Base-by-base conservation (phyloP, 1,140 invertebrate genomes). In the Sminthurides bifidus region DNA sequence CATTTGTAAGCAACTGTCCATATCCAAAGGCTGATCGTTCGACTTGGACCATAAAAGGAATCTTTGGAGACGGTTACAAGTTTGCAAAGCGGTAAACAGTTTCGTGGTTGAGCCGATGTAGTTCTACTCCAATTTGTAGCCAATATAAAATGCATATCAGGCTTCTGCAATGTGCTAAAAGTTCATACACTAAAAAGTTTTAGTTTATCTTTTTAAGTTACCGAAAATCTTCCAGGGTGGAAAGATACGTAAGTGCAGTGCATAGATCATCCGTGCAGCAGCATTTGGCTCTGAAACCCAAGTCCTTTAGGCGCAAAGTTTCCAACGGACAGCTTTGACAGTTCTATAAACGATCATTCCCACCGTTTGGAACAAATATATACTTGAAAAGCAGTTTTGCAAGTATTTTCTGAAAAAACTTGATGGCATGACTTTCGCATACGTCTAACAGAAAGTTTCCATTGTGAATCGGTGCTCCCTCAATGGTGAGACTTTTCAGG, bases 391-490 rank as follows among this genome's bases (percentile, higher is more conserved):
- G 23, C n/a, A 8, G 23, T 41, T 41, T 8, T 41, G n/a, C 23
- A 41, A 17, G n/a, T 6, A 41, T 6, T 8, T 41, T 41, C n/a
- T n/a, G n/a, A n/a, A n/a, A n/a, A n/a, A n/a, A n/a, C n/a, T n/a
- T n/a, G n/a, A n/a, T n/a, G n/a, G n/a, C n/a, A n/a, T n/a, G n/a
- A n/a, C n/a, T n/a, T n/a, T n/a, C n/a, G 21, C 41, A 26, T 49
- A 56, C 54, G 14, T 57, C 19, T 19, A 57, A 35, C 6, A 57
- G 31, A 44, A 57, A 57, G 31, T 57, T 33, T 19, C 48, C 55
- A 44, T 57, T 30, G 24, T 51, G 31, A 43, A 57, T 49, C 19
- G 55, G 55, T 19, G 40, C 38, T 3, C 26, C 30, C 35, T 51
- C 46, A 8, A 57, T 33, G 10, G 55, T 51, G 2, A 57, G 10